Base-by-base conservation (phyloP, 1,140 invertebrate species). In the Brachionus rubens region DNA sequence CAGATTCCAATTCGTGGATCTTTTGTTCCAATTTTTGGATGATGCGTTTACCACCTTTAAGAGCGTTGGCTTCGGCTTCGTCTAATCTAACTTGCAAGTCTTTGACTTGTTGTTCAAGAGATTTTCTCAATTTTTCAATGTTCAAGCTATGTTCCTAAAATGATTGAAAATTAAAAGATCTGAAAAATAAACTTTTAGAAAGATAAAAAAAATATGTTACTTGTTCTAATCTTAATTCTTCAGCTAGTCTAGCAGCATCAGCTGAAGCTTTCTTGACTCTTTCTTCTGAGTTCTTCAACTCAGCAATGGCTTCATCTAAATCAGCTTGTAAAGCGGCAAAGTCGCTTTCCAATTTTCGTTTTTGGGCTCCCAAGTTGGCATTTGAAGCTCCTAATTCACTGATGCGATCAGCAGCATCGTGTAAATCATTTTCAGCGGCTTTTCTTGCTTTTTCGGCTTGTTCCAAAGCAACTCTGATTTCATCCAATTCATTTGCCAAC, bases 281-380 rank as follows among this genome's bases (percentile, higher is more conserved):
- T 87, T 97, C 94, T 85, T 96, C 93, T 75, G 91, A 93, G 86
- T 92, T 93, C 89, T 94, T 93, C 82, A 93, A 91, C 85, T 96
- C 93, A 77, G 40, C 24, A 47, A 78, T 50, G 67, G 59, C 30
- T 68, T 77, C 46, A 72, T 76, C 56, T 14, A 56, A 77, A 86
- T 87, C 86, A 79, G 90, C 89, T 88, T 97, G 94, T 82, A 98
- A 90, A 77, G 95, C 94, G 84, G 94, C 91, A 82, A 98, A 88
- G 87, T 99, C 96, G 79, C 91, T 90, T 85, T 99, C 96, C 80
- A 98, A 88, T 89, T 99, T 99, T 88, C 94, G 92, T 91, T 98
- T 98, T 86, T 93, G 92, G 79, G 92, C 90, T 48, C 91, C 91
- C 79, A 96, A 89, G 81, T 92, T 94, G 77, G 92, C 91, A 82